phyloP scores from a whole-genome alignment of 2,797 vertebrate species.

The Cuculus canorus region DNA sequence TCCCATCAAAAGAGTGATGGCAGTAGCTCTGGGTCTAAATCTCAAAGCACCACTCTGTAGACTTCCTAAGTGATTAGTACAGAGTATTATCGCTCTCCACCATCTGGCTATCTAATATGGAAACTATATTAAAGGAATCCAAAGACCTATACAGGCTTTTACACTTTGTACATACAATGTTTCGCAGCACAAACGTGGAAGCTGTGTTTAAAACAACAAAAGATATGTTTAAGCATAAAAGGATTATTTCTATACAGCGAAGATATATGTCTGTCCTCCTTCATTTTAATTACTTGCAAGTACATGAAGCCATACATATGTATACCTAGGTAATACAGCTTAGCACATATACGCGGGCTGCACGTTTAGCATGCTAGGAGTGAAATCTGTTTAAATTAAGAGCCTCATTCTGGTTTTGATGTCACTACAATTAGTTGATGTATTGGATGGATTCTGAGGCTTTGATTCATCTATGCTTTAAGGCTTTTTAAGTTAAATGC shows the following conservation, averaged over 20 bases:
- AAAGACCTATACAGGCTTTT: conserved; percentile 30
- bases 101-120: conserved; percentile 80
- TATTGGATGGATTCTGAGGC: conserved; percentile 40
- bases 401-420: conserved; percentile 7
- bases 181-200: neutral
- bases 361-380: conserved; percentile 28
- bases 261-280: accelerated
- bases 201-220: neutral
- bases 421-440: conserved; percentile 26
- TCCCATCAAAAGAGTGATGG: conserved; percentile 49
- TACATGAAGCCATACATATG: neutral
- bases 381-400: conserved; percentile 45
- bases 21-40: conserved; percentile 69
- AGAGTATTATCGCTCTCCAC: conserved; percentile 77
- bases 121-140: conserved; percentile 72
- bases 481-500: conserved; percentile 55
- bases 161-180: neutral
- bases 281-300: neutral
- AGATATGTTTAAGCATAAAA: neutral
- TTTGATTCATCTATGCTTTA: conserved; percentile 28
- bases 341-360: neutral
- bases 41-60: conserved; percentile 72
- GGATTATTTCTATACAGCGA: neutral
- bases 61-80: conserved; percentile 82
- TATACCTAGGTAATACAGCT: neutral